These are phyloP conservation scores for Coboldia fuscipes DNA, from an alignment of 1,140 invertebrate genomes.

Conservation along the genomic window DNA sequence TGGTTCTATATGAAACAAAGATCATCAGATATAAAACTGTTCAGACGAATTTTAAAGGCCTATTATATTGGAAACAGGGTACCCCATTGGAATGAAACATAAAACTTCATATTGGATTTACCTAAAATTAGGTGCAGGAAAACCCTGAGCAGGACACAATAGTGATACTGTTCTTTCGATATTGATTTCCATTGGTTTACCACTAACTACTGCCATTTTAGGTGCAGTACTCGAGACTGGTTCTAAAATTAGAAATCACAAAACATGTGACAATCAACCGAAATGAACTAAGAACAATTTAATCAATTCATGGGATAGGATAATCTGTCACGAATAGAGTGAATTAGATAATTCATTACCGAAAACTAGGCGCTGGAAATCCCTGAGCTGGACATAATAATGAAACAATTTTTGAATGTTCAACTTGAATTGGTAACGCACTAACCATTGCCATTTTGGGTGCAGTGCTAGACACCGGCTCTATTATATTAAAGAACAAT, in stretches of 20 bases:
- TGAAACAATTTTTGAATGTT: slow-evolving; percentile 21
- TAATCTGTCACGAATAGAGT: no score
- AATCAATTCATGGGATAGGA: no score
- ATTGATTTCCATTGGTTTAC: slow-evolving; percentile 11
- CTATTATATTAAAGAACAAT: no score
- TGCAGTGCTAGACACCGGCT: slow-evolving; percentile 27
- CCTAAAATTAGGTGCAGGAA: slow-evolving; percentile 9
- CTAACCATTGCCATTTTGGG: slow-evolving; percentile 25
- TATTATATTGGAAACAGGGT: no score
- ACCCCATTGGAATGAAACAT: no score
- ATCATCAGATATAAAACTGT: not conserved
- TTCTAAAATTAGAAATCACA: no score
- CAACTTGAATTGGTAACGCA: slow-evolving; percentile 12
- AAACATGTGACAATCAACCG: no score
- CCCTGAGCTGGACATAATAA: slow-evolving; percentile 40
- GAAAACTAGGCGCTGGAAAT: slow-evolving; percentile 34
- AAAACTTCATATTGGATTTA: slow-evolving; percentile 7
- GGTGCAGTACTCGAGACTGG: slow-evolving; percentile 28
- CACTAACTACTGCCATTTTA: slow-evolving; percentile 23
- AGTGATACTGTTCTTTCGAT: slow-evolving; percentile 8
- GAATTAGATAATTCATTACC: slow-evolving; percentile 22
- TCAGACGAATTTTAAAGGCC: no score
- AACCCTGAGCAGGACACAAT: slow-evolving; percentile 14
- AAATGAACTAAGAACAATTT: no score
- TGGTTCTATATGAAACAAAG: slow-evolving; percentile 5